phyloP scores from a whole-genome alignment of 2,888 invertebrate species.

The Latrodectus elegans region DNA sequence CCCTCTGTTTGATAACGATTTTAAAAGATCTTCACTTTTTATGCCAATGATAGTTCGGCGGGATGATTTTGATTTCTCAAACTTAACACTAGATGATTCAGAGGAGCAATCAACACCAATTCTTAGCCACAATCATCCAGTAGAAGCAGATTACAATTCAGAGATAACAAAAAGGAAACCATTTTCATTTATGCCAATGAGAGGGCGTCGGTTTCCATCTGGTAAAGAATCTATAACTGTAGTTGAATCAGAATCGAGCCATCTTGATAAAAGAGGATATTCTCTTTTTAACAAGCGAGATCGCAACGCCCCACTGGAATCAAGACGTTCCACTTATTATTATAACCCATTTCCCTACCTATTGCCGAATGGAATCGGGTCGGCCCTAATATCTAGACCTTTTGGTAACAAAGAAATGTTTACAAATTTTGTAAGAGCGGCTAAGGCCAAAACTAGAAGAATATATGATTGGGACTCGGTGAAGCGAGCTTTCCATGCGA shows the following conservation, averaged over 20 bases:
- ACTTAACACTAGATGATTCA: background rate
- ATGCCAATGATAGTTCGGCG: conserved; percentile 48
- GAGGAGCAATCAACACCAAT: background rate
- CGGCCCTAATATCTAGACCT: conserved; percentile 29
- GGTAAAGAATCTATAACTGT: background rate
- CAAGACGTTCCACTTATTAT: background rate
- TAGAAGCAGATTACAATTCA: background rate
- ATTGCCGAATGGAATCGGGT: conserved; percentile 40
- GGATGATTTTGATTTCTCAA: background rate
- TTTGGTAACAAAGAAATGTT: conserved; percentile 6
- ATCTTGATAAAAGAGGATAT: conserved; percentile 3
- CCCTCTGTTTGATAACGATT: background rate
- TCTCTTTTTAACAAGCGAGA: conserved; percentile 41
- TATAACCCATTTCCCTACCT: conserved; percentile 25
- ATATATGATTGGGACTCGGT: conserved; percentile 58
- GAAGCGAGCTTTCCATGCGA: conserved; percentile 55
- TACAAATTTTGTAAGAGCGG: background rate
- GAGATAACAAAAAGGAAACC: background rate
- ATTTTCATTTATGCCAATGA: conserved; percentile 18
- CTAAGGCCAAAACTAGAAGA: background rate
- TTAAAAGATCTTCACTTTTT: conserved; percentile 10
- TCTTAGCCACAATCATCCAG: background rate
- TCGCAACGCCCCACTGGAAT: background rate
- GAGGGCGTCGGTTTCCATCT: background rate
- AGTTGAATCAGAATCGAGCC: background rate